Conservation (phyloP, 1,140 invertebrate species). For the Leptopilina clavipes region DNA sequence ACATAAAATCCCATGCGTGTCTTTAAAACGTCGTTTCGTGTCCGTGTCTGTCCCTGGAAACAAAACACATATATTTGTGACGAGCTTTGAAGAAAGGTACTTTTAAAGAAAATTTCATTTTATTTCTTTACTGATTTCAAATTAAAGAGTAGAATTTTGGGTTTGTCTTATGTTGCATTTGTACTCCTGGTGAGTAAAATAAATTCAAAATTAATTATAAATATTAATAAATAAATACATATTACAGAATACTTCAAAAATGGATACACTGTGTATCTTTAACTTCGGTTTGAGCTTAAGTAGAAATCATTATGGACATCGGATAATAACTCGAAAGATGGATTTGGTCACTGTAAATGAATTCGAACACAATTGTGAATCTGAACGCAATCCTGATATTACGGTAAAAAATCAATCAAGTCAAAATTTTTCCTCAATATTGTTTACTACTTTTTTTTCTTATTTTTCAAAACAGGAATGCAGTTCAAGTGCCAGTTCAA, state of each 20-base stretch:
- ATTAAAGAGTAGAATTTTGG: conserved; percentile 96
- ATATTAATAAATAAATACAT: too few relatives aligned
- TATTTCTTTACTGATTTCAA: conserved; percentile 97
- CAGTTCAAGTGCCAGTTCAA: conserved; percentile 91
- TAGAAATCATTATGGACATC: conserved; percentile 94
- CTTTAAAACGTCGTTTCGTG: too few relatives aligned
- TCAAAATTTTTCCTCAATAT: too few relatives aligned
- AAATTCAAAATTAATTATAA: too few relatives aligned
- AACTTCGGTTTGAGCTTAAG: conserved; percentile 96
- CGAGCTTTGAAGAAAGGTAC: too few relatives aligned
- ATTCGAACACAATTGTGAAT: conserved; percentile 99
- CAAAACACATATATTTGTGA: too few relatives aligned
- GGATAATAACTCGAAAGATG: conserved; percentile 95
- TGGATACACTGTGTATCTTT: conserved; percentile 92
- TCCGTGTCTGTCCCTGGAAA: too few relatives aligned
- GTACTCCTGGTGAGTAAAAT: conserved; percentile 91
- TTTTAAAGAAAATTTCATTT: too few relatives aligned
- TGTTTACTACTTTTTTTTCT: background rate
- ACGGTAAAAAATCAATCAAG: too few relatives aligned
- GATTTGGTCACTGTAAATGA: conserved; percentile 97
- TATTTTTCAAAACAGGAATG: conserved; percentile 79
- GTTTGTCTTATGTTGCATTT: conserved; percentile 97
- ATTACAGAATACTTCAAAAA: conserved; percentile 98
- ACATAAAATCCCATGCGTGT: too few relatives aligned
- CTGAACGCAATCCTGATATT: conserved; percentile 96